Conservation (phyloP, 2,797 vertebrate genomes). For the Smutsia gigantea region DNA sequence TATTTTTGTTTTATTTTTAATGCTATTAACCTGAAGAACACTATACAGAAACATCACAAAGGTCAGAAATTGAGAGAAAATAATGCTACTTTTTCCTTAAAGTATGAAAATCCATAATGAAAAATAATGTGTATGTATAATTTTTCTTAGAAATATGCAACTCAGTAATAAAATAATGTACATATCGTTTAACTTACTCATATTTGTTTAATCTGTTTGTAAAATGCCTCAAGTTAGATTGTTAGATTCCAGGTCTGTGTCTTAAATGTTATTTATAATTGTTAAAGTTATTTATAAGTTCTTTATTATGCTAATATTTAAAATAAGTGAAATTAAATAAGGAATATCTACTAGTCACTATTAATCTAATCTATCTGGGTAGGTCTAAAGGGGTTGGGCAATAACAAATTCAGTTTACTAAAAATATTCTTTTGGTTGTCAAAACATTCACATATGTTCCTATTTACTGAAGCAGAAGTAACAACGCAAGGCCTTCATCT, state of each 20-base stretch:
- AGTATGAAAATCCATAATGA: slow-evolving; percentile 19
- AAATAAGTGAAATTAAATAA: slow-evolving; percentile 63
- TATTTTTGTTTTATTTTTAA: slow-evolving; percentile 30
- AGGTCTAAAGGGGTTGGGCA: slow-evolving; percentile 69
- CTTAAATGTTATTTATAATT: not conserved
- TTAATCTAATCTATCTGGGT: slow-evolving; percentile 64
- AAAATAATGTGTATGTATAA: not conserved
- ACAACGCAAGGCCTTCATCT: slow-evolving; percentile 72
- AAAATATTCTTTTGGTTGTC: slow-evolving; percentile 79
- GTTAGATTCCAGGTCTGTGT: not conserved
- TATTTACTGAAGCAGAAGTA: slow-evolving; percentile 82
- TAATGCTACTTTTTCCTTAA: not conserved
- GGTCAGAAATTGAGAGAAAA: not conserved
- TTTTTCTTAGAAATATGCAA: slow-evolving; percentile 51
- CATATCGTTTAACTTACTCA: slow-evolving; percentile 1
- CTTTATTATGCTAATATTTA: not conserved
- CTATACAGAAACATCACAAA: not conserved
- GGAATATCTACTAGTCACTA: not conserved
- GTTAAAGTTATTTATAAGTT: slow-evolving; percentile 57
- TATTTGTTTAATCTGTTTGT: slow-evolving; percentile 29
- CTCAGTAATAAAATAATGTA: slow-evolving; percentile 20
- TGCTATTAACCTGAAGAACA: not conserved
- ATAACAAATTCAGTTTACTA: slow-evolving; percentile 62
- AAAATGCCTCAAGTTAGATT: slow-evolving; percentile 49
- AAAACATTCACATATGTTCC: slow-evolving; percentile 79